These are phyloP conservation scores for Ursus arctos DNA, from an alignment of 2,113 vertebrate species.

Conservation along the genomic window DNA sequence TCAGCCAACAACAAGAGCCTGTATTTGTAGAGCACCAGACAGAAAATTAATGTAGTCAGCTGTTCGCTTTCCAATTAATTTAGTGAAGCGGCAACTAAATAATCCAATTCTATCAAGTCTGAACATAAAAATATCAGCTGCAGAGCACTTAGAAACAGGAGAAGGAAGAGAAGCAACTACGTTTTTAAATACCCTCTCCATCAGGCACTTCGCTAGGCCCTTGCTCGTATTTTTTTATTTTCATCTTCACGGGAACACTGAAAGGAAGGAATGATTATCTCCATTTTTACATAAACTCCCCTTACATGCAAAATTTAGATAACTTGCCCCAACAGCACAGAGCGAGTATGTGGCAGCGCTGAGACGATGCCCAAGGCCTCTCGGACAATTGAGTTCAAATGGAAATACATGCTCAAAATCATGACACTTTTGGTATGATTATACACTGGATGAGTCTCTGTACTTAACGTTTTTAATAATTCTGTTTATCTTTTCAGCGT, in stretches of 20 bases:
- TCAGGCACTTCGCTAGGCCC: neutral
- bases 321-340: conserved; percentile 10
- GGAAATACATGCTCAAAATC: conserved; percentile 41
- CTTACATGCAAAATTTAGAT: conserved; percentile 8
- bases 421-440: neutral
- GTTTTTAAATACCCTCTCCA: neutral
- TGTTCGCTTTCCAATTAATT: conserved; percentile 67
- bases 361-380: neutral
- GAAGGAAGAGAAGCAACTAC: neutral
- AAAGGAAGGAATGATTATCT: conserved; percentile 4
- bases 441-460: neutral
- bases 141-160: neutral
- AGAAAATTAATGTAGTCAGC: conserved; percentile 71
- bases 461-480: neutral
- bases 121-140: conserved; percentile 48
- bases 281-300: conserved; percentile 36
- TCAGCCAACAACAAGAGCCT: conserved; percentile 11
- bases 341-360: neutral
- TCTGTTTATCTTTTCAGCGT: neutral
- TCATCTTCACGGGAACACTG: neutral
- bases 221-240: neutral
- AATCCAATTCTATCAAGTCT: conserved; percentile 60
- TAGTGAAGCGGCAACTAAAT: conserved; percentile 63
- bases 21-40: neutral
- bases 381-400: neutral